These are phyloP conservation scores for Drosophila mercatorum DNA, from an alignment of 2,888 invertebrate species.

Conservation along the genomic window DNA sequence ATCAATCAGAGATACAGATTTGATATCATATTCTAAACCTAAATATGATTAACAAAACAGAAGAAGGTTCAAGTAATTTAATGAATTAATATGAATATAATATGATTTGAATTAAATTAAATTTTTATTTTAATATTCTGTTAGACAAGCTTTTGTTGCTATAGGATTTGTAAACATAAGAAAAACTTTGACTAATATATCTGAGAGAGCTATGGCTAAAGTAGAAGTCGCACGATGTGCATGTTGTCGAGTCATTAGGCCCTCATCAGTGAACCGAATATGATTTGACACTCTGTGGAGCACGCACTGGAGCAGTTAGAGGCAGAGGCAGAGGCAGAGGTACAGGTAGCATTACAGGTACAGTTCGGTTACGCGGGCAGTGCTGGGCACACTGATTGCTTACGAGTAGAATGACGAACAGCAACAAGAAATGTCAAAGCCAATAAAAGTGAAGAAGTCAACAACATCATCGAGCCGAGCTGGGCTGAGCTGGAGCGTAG, in stretches of 20 bases:
- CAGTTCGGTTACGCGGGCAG: conserved; percentile 48
- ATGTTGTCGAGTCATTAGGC: not conserved
- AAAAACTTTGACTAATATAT: not conserved
- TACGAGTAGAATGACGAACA: conserved; percentile 6
- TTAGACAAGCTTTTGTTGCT: too few species aligned
- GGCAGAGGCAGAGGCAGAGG: not conserved
- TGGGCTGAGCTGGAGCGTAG: not conserved
- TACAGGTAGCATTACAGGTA: conserved; percentile 46
- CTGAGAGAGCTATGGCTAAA: too few species aligned
- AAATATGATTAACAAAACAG: too few species aligned
- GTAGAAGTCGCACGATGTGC: not conserved
- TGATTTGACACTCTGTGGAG: conserved; percentile 1
- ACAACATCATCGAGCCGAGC: conserved; percentile 49
- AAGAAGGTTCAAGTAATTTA: too few species aligned
- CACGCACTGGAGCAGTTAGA: conserved; percentile 4
- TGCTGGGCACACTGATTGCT: conserved; percentile 27
- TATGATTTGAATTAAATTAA: too few species aligned
- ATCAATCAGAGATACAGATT: too few species aligned
- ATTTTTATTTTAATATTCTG: too few species aligned
- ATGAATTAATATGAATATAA: too few species aligned
- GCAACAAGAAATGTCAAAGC: conserved; percentile 43
- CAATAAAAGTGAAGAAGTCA: conserved; percentile 62
- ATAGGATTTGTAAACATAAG: not conserved
- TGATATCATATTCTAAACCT: too few species aligned
- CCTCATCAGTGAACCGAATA: conserved; percentile 1